These are phyloP conservation scores for Mythimna vitellina DNA, from an alignment of 2,888 invertebrate species.

Conservation along the genomic window DNA sequence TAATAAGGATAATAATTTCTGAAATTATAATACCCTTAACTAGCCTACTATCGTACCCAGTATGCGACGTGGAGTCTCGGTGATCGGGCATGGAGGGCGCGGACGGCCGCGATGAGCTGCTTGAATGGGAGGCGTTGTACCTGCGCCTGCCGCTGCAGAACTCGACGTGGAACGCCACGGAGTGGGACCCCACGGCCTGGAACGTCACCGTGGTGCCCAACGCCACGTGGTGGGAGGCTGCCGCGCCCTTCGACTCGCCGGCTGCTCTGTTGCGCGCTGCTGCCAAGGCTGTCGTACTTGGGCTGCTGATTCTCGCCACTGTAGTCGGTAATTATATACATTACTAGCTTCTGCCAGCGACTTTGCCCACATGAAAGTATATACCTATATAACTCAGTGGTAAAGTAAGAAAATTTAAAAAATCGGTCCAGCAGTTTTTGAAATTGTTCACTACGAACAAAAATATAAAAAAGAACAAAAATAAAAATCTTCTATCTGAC, in stretches of 20 bases:
- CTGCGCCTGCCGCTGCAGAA: slow-evolving; percentile 80
- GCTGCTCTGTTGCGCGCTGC: slow-evolving; percentile 91
- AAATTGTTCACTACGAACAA: too few species aligned
- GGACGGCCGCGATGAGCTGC: slow-evolving; percentile 82
- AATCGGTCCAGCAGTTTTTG: too few species aligned
- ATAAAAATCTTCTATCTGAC: too few species aligned
- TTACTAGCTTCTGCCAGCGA: slow-evolving; percentile 13
- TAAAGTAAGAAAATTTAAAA: too few species aligned
- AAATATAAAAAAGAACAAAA: too few species aligned
- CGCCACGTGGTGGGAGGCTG: slow-evolving; percentile 83
- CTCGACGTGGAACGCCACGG: slow-evolving; percentile 81
- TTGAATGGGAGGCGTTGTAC: slow-evolving; percentile 87
- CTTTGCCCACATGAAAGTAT: too few species aligned
- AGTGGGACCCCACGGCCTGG: slow-evolving; percentile 79
- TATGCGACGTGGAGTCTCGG: slow-evolving; percentile 81
- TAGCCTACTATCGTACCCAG: slow-evolving; percentile 63
- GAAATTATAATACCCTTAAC: slow-evolving; percentile 10
- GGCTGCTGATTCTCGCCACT: slow-evolving; percentile 91
- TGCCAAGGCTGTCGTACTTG: slow-evolving; percentile 90
- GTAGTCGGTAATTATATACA: slow-evolving; percentile 89
- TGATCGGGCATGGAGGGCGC: slow-evolving; percentile 89
- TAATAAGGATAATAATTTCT: too few species aligned
- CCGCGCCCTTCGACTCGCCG: slow-evolving; percentile 87
- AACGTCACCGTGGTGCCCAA: slow-evolving; percentile 81
- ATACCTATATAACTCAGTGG: background rate